Base-by-base conservation (phyloP, 2,113 vertebrate species). In the Reinhardtius hippoglossoides region DNA sequence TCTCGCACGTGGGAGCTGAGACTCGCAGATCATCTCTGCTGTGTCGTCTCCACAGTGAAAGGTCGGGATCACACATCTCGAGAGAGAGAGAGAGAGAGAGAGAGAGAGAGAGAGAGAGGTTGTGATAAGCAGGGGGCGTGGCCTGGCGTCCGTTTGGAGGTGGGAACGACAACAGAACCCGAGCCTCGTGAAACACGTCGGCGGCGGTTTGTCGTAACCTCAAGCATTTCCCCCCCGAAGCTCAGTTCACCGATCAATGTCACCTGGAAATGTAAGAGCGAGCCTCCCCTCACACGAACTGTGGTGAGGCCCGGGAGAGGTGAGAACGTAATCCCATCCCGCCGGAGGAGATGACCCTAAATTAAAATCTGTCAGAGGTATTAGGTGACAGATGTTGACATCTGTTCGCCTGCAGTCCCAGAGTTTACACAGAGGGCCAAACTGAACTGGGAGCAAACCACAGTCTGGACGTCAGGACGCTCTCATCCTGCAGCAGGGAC, bases 1-100 rank as follows among this genome's bases (percentile, higher is more conserved):
- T 85, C 88, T 90, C 79, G 74, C 76, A 78, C 83, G 90, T 72
- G 76, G 86, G 81, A 87, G 84, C 84, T 40, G 31, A 87, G 80
- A 79, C 74, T 85, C 82, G 0, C 71, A 87, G 90, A 90, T 91
- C 77, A 86, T 84, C 89, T 87, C 77, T 78, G 84, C 85, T 84
- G 77, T 61, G 71, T 74, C 40, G 82, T 77, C 42, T 68, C 21
- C 10, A 73, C 85, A 79, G 76, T 70, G 0, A 83, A 75, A 71
- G 79, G 76, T 52, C 62, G 55, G 68, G 83, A 83, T 86, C 73
- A 55, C 54, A 54, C 24, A 20, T 74, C 83, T 65, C 20, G 9
- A 61, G 40, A 21, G 73, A 66, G 27, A 10, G n/a, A n/a, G n/a
- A n/a, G n/a, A n/a, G n/a, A n/a, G n/a, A n/a, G n/a, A n/a, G n/a